Evolutionary conservation across 2,113 vertebrate genomes (phyloP).

Genomic region (Bettongia penicillata): DNA sequence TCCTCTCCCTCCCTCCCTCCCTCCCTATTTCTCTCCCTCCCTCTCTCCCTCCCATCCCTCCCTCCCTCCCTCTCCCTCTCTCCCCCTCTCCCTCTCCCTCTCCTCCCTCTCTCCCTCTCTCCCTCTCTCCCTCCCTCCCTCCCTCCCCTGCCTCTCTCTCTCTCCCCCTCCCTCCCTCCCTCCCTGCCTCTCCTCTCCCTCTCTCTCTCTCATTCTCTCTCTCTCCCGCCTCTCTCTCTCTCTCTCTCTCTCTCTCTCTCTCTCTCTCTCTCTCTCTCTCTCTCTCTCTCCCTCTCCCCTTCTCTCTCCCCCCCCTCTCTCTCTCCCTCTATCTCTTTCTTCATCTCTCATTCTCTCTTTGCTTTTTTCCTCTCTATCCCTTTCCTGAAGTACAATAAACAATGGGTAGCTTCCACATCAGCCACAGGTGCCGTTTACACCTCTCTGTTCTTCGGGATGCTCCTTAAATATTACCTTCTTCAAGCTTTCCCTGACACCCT

Average conservation of each 20-base stretch:
- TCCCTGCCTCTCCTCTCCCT: neutral
- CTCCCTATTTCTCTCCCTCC: too few species aligned
- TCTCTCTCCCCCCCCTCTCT: neutral
- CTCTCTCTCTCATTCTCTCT: neutral
- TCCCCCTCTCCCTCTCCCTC: too few species aligned
- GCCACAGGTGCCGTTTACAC: neutral
- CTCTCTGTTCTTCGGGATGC: neutral
- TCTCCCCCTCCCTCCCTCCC: neutral
- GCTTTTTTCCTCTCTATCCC: neutral
- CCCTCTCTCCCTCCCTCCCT: too few species aligned
- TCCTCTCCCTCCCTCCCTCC: too few species aligned
- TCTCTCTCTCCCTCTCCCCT: too few species aligned
- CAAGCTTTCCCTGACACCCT: neutral
- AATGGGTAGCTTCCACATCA: neutral
- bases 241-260: neutral
- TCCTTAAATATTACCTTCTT: neutral
- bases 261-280: too few species aligned
- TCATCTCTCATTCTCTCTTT: neutral
- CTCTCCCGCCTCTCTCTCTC: neutral
- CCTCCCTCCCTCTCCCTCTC: too few species aligned
- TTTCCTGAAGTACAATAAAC: neutral
- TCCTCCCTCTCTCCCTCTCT: neutral
- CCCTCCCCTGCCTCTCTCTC: neutral
- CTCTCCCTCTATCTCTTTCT: neutral
- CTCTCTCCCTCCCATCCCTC: too few species aligned